These are phyloP conservation scores for Picus viridis DNA, from an alignment of 2,797 vertebrate species.

Conservation along the genomic window DNA sequence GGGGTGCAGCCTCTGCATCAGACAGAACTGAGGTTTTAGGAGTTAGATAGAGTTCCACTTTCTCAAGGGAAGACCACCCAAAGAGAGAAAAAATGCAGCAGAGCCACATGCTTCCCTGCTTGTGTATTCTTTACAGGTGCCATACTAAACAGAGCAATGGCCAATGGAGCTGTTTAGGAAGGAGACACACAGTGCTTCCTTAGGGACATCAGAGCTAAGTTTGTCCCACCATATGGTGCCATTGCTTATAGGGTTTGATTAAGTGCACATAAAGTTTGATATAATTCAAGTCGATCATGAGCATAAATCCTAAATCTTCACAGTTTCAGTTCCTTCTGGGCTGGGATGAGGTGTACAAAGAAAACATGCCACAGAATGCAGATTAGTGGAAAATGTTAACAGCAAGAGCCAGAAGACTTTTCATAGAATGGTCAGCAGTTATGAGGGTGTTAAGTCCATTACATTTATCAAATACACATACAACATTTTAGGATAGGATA, in stretches of 20 bases:
- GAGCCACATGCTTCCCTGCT: background rate
- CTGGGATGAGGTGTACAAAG: background rate
- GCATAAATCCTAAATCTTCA: background rate
- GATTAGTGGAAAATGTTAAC: background rate
- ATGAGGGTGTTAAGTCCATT: background rate
- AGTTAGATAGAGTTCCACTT: background rate
- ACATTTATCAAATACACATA: background rate
- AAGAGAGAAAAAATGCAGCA: background rate
- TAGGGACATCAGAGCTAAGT: background rate
- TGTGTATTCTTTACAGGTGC: background rate
- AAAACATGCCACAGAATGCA: background rate
- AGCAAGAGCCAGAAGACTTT: background rate
- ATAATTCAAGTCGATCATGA: background rate
- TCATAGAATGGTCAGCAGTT: background rate
- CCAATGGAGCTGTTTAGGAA: background rate
- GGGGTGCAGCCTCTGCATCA: background rate
- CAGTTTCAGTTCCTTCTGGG: background rate
- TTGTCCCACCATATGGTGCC: background rate
- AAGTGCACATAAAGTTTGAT: background rate
- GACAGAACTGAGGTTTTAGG: background rate
- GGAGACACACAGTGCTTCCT: background rate
- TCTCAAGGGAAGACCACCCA: background rate
- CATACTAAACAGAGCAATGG: background rate
- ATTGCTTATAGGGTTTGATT: background rate
- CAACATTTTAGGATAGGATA: too few species aligned